phyloP scores from a whole-genome alignment of 2,888 invertebrate genomes.

The Augochlorella aurata region DNA sequence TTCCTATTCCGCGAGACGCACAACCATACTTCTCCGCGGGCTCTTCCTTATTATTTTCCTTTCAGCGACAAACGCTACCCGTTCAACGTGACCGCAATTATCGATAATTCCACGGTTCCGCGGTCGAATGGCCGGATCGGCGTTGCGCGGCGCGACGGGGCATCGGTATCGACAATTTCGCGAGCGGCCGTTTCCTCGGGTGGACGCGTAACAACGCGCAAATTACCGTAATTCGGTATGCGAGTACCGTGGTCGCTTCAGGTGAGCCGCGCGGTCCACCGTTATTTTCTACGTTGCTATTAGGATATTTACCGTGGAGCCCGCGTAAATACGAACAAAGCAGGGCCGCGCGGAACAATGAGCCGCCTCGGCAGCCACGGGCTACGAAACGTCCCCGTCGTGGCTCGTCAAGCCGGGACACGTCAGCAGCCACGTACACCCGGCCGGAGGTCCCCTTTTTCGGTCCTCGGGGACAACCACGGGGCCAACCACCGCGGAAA shows the following conservation, averaged over 20 bases:
- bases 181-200: constrained; percentile 14
- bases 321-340: constrained; percentile 53
- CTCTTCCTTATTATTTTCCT: neutral
- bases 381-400: constrained; percentile 56
- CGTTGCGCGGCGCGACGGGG: neutral
- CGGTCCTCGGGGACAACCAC: constrained; percentile 69
- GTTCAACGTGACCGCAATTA: constrained; percentile 1
- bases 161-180: constrained; percentile 10
- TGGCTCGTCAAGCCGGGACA: constrained; percentile 58
- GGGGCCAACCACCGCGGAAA: constrained; percentile 62
- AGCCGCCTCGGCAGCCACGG: constrained; percentile 37
- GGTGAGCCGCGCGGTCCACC: constrained; percentile 15
- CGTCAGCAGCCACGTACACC: constrained; percentile 52
- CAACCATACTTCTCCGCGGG: neutral
- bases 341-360: constrained; percentile 57
- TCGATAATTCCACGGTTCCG: constrained; percentile 10
- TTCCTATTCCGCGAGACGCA: neutral
- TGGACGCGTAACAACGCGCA: constrained; percentile 29
- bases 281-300: constrained; percentile 30
- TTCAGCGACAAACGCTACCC: constrained; percentile 18
- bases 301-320: constrained; percentile 47
- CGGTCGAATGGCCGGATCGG: constrained; percentile 1
- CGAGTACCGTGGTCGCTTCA: constrained; percentile 14
- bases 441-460: constrained; percentile 57
- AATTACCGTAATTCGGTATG: constrained; percentile 37